Evolutionary conservation across 2,888 invertebrate species (phyloP), one percentile per base, ranked within the genome.

Genomic region (Tiliacea citrago): DNA sequence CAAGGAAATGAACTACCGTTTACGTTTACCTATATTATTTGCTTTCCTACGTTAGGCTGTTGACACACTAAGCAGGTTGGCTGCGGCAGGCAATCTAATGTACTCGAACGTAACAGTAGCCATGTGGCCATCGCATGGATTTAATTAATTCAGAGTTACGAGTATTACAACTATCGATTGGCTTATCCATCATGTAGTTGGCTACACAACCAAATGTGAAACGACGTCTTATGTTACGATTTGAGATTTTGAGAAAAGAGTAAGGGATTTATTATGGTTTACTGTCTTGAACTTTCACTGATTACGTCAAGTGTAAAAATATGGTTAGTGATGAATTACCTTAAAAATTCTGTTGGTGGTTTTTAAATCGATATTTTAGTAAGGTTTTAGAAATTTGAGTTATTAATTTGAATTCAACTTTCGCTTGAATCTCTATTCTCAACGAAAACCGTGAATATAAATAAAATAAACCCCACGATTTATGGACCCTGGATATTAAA

Each of bases 1-100:
- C 72, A 83, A 90, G 91, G 91, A 91, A 92, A 92, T 92, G 90
- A 90, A 87, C 81, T 80, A 83, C 84, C 78, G 68, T 87, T 77
- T 77, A 68, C 62, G 42, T 73, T 87, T 86, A 86, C 84, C 83
- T 79, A 85, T 84, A 86, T 87, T 88, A 81, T 86, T 79, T 79
- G 58, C 53, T 68, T 62, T 53, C 29, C 60, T 53, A 53, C 63
- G 60, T 67, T 68, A 73, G 73, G 73, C 51, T 60, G 60, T 71
- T 35, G 39, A 70, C 45, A 21, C 65, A 78, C 55, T 55, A 21
- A 62, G 74, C 68, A 66, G 65, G 55, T 68, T 29, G 24, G 12
- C 29, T 63, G 5, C 1, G 3, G 35, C 24, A 29, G 73, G 13
- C 42, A 65, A 63, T 63, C 29, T 67, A 51, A 55, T 61, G 39